phyloP scores from a whole-genome alignment of 1,140 invertebrate species.

The Liolophura sinensis region DNA sequence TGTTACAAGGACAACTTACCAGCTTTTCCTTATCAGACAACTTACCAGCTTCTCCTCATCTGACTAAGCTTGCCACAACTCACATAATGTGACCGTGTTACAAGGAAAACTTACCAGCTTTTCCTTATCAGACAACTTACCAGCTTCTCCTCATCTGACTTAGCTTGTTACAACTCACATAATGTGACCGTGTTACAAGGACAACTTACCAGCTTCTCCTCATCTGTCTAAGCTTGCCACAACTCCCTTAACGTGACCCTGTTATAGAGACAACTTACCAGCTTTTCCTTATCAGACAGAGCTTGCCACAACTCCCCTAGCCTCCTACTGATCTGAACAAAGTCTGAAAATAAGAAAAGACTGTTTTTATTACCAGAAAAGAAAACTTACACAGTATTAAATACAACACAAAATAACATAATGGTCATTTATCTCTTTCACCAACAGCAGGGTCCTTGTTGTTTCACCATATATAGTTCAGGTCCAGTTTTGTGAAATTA shows the following conservation, averaged over 20 bases:
- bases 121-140: not conserved
- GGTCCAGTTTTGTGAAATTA: no score
- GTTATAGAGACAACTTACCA: conserved; percentile 36
- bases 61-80: no score
- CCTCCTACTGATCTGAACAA: conserved; percentile 76
- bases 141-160: no score
- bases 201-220: not conserved
- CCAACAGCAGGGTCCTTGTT: no score
- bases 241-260: not conserved
- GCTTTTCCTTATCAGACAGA: conserved; percentile 58
- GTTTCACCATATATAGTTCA: no score
- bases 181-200: not conserved
- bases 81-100: no score
- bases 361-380: conserved; percentile 44
- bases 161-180: not conserved
- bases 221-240: not conserved
- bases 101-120: not conserved
- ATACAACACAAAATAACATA: conserved; percentile 65
- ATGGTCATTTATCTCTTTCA: not conserved
- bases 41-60: no score
- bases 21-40: no score
- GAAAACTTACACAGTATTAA: conserved; percentile 40
- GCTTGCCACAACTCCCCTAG: conserved; percentile 81
- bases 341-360: conserved; percentile 65
- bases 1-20: no score